Conservation (phyloP, 2,797 vertebrate genomes). For the Malacoctenus gilli region DNA sequence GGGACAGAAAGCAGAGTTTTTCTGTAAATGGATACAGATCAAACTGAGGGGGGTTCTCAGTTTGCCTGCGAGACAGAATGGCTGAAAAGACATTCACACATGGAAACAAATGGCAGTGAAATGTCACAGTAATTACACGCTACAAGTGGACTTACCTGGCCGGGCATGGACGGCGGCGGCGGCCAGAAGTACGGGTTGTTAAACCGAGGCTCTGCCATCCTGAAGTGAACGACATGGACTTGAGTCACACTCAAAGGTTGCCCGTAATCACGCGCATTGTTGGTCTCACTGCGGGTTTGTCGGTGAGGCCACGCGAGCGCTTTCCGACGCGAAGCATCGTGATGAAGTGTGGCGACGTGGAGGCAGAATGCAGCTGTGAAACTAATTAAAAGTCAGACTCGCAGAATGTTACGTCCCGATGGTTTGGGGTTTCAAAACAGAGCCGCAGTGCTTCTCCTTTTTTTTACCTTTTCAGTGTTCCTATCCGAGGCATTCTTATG, state of each 20-base stretch:
- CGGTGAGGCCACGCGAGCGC: neutral
- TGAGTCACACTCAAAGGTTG: constrained; percentile 9
- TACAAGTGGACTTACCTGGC: constrained; percentile 88
- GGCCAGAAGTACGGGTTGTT: constrained; percentile 99
- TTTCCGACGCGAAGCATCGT: neutral
- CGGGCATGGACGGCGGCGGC: constrained; percentile 94
- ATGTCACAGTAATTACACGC: constrained; percentile 15
- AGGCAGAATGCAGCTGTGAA: neutral
- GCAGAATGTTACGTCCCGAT: too few relatives aligned
- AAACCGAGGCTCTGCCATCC: constrained; percentile 99
- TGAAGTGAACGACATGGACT: constrained; percentile 62
- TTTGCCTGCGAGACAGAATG: constrained; percentile 12
- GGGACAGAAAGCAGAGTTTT: constrained; percentile 17
- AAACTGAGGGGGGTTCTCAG: neutral
- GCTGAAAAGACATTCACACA: constrained; percentile 70
- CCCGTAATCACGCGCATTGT: neutral
- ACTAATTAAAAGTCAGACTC: neutral
- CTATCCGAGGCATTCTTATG: too few relatives aligned
- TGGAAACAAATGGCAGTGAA: constrained; percentile 47
- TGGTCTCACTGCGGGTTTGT: neutral
- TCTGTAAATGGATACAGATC: neutral
- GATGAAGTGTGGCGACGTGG: neutral
- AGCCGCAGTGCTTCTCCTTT: too few relatives aligned
- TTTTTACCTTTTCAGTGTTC: too few relatives aligned
- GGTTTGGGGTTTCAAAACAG: too few relatives aligned